Percentiles rank a stretch among this genome's conserved stretches.
These are phyloP conservation scores for Metacarcinus magister DNA, from an alignment of 2,888 invertebrate species.

Conservation along the genomic window DNA sequence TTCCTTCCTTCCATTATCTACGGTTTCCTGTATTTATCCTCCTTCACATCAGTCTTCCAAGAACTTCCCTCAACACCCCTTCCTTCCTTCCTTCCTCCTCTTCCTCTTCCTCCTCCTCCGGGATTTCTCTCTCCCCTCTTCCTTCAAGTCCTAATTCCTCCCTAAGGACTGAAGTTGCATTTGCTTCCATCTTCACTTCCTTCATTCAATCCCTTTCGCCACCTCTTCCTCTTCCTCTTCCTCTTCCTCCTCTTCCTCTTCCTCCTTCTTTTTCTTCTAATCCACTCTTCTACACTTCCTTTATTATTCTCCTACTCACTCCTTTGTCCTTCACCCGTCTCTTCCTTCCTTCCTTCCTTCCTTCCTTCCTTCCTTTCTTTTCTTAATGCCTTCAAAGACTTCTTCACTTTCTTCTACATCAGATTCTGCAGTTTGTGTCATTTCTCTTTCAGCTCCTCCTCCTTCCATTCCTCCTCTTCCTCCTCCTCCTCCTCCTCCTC, in stretches of 20 bases:
- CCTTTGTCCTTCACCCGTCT: too few relatives aligned
- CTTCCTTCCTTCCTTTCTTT: too few relatives aligned
- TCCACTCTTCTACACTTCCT: too few relatives aligned
- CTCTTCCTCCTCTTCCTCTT: too few relatives aligned
- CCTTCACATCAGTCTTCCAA: not conserved
- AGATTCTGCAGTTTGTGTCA: too few relatives aligned
- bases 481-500: too few relatives aligned
- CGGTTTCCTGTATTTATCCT: not conserved
- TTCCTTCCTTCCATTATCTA: not conserved
- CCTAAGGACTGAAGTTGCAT: not conserved
- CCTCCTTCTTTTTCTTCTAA: not conserved
- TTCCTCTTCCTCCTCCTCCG: not conserved
- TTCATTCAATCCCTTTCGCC: not conserved
- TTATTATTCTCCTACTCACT: too few relatives aligned
- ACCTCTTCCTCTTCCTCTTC: too few relatives aligned
- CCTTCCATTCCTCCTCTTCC: not conserved
- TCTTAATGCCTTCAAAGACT: too few relatives aligned
- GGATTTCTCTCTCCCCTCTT: not conserved
- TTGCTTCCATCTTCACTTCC: not conserved
- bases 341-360: too few relatives aligned
- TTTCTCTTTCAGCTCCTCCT: too few relatives aligned
- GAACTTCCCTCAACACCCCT: not conserved
- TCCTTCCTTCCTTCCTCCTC: conserved; percentile 8
- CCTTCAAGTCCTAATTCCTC: not conserved
- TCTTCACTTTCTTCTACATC: too few relatives aligned